A percentile compares a stretch with the other conserved stretches of the same genome.
phyloP scores from a whole-genome alignment of 2,797 vertebrate genomes.

The Lophius americanus region DNA sequence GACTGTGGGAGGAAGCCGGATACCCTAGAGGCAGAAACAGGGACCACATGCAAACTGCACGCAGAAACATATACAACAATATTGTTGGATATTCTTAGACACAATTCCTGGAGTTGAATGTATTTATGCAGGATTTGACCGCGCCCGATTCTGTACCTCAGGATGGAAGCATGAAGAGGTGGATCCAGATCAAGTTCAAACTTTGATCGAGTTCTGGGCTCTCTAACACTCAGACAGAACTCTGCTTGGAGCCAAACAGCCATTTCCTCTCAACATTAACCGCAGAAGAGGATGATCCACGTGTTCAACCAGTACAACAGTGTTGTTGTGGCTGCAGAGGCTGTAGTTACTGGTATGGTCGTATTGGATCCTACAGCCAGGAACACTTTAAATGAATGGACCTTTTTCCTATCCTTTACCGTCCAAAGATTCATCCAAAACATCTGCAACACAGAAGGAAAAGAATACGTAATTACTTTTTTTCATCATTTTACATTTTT shows the following conservation, averaged over 20 bases:
- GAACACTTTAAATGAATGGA: too few species aligned
- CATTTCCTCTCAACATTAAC: slow-evolving; percentile 21
- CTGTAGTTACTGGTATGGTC: background rate
- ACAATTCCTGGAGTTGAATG: background rate
- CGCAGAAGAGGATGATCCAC: background rate
- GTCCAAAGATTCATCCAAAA: too few species aligned
- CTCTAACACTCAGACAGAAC: background rate
- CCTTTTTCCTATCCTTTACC: too few species aligned
- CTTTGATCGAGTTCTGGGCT: background rate
- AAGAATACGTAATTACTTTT: too few species aligned
- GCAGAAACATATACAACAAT: too few species aligned
- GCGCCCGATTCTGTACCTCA: background rate
- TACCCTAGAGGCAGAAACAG: too few species aligned
- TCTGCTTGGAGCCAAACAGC: background rate
- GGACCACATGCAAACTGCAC: too few species aligned
- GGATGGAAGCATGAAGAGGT: slow-evolving; percentile 12
- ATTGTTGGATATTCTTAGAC: background rate
- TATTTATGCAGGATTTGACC: background rate
- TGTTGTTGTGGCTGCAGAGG: background rate
- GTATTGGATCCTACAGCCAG: background rate
- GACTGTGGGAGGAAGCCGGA: too few species aligned
- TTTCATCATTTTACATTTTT: too few species aligned
- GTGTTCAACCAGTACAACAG: background rate
- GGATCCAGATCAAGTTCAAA: slow-evolving; percentile 6
- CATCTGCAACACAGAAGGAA: too few species aligned